Evolutionary conservation across 2,888 invertebrate species (phyloP).

Genomic region (Drosophila antonietae): DNA sequence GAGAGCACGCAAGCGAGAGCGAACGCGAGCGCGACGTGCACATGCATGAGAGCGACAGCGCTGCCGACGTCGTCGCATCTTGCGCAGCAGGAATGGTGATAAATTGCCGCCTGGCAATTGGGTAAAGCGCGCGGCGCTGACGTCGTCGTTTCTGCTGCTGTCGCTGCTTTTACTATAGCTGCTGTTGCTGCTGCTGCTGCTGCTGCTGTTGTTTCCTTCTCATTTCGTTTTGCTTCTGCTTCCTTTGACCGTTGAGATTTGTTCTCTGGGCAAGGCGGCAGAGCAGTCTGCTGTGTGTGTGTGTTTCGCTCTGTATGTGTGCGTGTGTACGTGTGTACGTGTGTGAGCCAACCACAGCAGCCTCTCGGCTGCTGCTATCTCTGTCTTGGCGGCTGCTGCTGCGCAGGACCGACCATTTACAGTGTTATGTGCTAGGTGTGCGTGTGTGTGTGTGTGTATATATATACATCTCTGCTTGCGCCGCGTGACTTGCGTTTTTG

Average conservation of each 20-base stretch:
- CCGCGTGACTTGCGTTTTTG: slow-evolving; percentile 77
- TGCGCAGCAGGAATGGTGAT: slow-evolving; percentile 63
- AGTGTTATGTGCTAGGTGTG: slow-evolving; percentile 23
- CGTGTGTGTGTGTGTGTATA: slow-evolving; percentile 3
- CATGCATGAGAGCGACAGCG: slow-evolving; percentile 26
- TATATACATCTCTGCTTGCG: slow-evolving; percentile 35
- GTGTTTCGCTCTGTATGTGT: slow-evolving; percentile 20
- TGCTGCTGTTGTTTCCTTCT: slow-evolving; percentile 45
- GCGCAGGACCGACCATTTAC: slow-evolving; percentile 70
- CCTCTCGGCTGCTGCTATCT: slow-evolving; percentile 78
- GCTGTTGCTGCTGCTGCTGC: slow-evolving; percentile 10
- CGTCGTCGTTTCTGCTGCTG: slow-evolving; percentile 24
- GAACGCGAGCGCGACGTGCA: slow-evolving; percentile 16
- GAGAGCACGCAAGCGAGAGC: slow-evolving; percentile 14
- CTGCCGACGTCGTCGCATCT: slow-evolving; percentile 55
- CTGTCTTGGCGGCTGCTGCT: slow-evolving; percentile 76
- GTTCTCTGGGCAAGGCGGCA: slow-evolving; percentile 53
- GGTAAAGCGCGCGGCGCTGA: slow-evolving; percentile 43
- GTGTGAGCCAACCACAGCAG: slow-evolving; percentile 74
- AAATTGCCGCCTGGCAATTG: slow-evolving; percentile 79
- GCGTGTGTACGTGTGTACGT: slow-evolving; percentile 33
- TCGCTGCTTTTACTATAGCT: slow-evolving; percentile 26
- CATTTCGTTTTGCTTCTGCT: slow-evolving; percentile 41
- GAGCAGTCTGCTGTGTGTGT: slow-evolving; percentile 24
- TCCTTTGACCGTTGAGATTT: slow-evolving; percentile 64